Base-by-base conservation (phyloP, 2,797 vertebrate species). In the Harpagifer antarcticus region DNA sequence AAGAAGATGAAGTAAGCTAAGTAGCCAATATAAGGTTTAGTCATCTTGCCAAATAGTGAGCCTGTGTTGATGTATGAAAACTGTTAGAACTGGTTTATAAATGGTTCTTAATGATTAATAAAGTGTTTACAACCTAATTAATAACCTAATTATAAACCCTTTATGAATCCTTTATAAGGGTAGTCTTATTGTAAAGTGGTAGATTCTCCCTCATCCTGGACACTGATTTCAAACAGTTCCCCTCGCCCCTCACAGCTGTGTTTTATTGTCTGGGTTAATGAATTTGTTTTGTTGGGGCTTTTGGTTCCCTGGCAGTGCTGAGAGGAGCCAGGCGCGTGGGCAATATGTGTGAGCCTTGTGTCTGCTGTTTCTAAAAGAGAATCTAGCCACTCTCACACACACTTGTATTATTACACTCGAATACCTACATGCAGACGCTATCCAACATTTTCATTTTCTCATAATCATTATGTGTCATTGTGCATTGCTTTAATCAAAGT, bases 231-330 rank as follows among this genome's bases (percentile, higher is more conserved):
- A 92, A 88, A 91, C 79, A 65, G 81, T 84, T 85, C 84, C 76
- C 82, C 85, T 88, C 76, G 69, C 81, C 83, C 74, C 72, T 86
- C 83, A 79, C 91, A 94, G 93, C 92, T 94, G 91, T 82, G 84
- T 91, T 93, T 93, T 92, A 93, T 94, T 92, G 89, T 91, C 85
- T 80, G 86, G 84, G 82, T 89, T 94, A 94, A 94, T 94, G 78
- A 91, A 90, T 94, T 93, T 92, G 87, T 94, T 93, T 93, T 92
- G 90, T 91, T 90, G 87, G 84, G 86, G 81, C 89, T 93, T 91
- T 89, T 86, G 64, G 89, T 92, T 93, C 90, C 88, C 79, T 92
- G 88, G 91, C 90, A 91, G 89, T 75, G 80, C 68, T 74, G 74
- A 88, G 85, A 79, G 76, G 55, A 88, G 86, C 86, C 80, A 82